Conservation (phyloP, 2,113 vertebrate species). For the Cricetomys ansorgei region DNA sequence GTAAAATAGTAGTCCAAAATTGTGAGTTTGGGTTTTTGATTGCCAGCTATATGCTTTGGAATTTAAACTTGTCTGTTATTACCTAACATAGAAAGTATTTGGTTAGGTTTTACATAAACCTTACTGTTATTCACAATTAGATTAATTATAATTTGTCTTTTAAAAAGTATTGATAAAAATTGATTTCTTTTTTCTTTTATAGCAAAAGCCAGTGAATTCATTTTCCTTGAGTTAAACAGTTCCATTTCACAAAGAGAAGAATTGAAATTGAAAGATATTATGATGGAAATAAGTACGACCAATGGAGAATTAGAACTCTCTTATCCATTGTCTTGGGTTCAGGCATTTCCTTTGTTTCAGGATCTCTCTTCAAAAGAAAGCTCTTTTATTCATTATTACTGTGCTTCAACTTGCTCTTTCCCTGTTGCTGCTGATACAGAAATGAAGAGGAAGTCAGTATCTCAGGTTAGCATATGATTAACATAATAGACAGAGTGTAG, state of each 20-base stretch:
- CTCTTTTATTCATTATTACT: constrained; percentile 83
- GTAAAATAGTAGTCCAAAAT: neutral
- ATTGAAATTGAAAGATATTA: constrained; percentile 82
- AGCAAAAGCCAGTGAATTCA: constrained; percentile 86
- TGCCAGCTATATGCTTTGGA: neutral
- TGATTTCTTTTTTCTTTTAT: constrained; percentile 72
- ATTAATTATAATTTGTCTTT: constrained; percentile 52
- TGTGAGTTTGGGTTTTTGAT: constrained; percentile 15
- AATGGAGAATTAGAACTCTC: constrained; percentile 83
- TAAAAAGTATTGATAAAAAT: constrained; percentile 52
- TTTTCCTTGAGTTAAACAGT: constrained; percentile 87
- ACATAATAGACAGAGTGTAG: neutral
- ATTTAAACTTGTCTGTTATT: constrained; percentile 57
- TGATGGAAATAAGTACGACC: constrained; percentile 83
- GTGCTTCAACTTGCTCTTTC: constrained; percentile 73
- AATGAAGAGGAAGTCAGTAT: constrained; percentile 59
- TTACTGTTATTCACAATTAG: constrained; percentile 50
- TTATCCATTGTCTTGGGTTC: constrained; percentile 83
- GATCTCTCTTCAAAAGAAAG: constrained; percentile 84
- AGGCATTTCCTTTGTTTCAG: constrained; percentile 84
- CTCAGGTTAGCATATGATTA: constrained; percentile 82
- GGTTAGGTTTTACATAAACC: neutral
- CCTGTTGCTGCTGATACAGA: constrained; percentile 65
- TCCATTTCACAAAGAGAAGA: constrained; percentile 82
- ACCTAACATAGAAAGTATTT: constrained; percentile 45